Base-by-base conservation (phyloP, 2,113 vertebrate species). In the Ammospiza nelsoni region DNA sequence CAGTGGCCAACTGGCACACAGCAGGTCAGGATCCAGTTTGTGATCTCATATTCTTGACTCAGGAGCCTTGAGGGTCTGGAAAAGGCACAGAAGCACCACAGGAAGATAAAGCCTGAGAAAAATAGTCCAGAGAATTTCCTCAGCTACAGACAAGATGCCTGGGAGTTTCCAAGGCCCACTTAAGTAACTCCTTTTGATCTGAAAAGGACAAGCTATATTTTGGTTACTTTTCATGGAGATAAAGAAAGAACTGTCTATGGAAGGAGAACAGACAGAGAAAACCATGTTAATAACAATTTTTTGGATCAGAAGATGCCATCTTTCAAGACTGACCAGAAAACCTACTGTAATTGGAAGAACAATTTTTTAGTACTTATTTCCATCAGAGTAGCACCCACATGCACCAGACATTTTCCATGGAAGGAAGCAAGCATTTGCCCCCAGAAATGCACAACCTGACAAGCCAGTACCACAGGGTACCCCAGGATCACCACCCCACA, bases 171-270 rank as follows among this genome's bases (percentile, higher is more conserved):
- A 89, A 80, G 37, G 48, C 55, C 58, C 0, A 0, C 52, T 93
- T 89, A 78, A 90, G 92, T 86, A 93, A 93, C 72, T 93, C 57
- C 28, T 86, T 88, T 88, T 93, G 61, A 83, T 93, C 48, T 71
- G n/a, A 75, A 72, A 74, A 48, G 35, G 24, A 62, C 46, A 68
- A 82, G 55, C 28, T 62, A 85, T 54, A 15, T 51, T 57, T 66
- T 35, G n/a, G 87, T 54, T 91, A 82, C 46, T 76, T 91, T 82
- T 77, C 27, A 77, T 46, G 14, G 25, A 82, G n/a, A 72, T 54
- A 43, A 79, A 87, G 52, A 61, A 77, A 29, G 27, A 89, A 71
- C 21, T 54, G 11, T 6, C 71, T 54, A 12, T 18, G 31, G 82
- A 92, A 88, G 57, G 11, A 76, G 55, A 43, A 57, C 0, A 63